Evolutionary conservation across 1,140 invertebrate genomes (phyloP).

Genomic region (Heliothis subflexa): DNA sequence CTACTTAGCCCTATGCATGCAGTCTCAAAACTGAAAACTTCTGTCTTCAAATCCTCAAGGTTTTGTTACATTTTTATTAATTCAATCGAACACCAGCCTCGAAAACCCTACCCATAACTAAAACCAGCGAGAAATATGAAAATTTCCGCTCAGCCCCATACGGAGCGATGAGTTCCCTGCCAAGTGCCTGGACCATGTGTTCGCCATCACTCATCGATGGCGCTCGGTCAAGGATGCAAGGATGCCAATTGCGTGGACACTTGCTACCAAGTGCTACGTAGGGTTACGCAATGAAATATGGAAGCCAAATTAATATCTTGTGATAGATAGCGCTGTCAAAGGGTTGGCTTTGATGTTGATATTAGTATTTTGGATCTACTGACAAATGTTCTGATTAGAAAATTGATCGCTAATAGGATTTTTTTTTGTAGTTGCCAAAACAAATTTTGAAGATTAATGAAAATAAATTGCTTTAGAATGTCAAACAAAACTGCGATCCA

Average conservation of each 20-base stretch:
- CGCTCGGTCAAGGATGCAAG: conserved; percentile 74
- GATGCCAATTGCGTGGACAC: conserved; percentile 63
- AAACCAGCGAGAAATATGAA: conserved; percentile 26
- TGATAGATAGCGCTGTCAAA: conserved; percentile 35
- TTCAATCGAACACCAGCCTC: neutral
- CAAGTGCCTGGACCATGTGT: conserved; percentile 72
- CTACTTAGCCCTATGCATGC: no score
- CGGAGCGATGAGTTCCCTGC: conserved; percentile 71
- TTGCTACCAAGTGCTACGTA: conserved; percentile 58
- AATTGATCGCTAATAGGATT: no score
- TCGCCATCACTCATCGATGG: conserved; percentile 82
- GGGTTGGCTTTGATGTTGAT: neutral
- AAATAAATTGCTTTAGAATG: neutral
- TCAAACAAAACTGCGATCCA: conserved; percentile 12
- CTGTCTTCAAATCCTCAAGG: no score
- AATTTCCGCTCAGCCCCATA: conserved; percentile 57
- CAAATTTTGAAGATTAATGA: no score
- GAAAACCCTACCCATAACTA: neutral
- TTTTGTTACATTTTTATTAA: neutral
- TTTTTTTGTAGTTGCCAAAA: no score
- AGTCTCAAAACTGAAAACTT: no score
- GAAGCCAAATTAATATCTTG: conserved; percentile 28
- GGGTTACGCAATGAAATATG: conserved; percentile 53
- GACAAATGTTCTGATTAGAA: no score
- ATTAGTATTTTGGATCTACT: no score